Evolutionary conservation across 2,113 vertebrate species (phyloP).

Genomic region (rabbit (Oryctolagus cuniculus)): DNA sequence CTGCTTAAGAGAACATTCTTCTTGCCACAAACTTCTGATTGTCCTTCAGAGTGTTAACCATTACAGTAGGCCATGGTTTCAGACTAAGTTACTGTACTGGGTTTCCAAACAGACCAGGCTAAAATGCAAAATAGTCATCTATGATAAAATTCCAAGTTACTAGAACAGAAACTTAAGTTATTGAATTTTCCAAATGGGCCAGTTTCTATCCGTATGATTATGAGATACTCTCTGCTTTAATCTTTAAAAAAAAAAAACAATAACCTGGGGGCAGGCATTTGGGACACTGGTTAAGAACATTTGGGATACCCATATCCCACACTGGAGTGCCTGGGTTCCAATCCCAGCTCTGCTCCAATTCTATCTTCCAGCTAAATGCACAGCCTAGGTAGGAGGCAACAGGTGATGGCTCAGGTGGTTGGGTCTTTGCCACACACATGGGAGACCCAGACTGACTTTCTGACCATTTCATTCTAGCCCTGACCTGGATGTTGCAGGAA

Average conservation of each 20-base stretch:
- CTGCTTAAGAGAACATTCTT: not conserved
- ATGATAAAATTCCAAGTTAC: not conserved
- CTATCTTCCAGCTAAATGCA: too few relatives aligned
- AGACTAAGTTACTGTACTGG: not conserved
- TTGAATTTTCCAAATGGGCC: not conserved
- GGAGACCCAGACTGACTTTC: too few relatives aligned
- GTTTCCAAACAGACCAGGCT: not conserved
- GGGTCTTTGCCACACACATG: too few relatives aligned
- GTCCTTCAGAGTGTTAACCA: not conserved
- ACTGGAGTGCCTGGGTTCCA: too few relatives aligned
- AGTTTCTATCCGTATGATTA: not conserved
- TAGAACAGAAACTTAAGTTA: not conserved
- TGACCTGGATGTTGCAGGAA: too few relatives aligned
- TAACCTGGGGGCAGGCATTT: too few relatives aligned
- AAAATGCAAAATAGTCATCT: not conserved
- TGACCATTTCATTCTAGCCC: too few relatives aligned
- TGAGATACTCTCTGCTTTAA: not conserved
- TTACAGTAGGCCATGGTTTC: not conserved
- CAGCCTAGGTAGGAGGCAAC: too few relatives aligned
- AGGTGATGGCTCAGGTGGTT: too few relatives aligned
- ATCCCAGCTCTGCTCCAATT: too few relatives aligned
- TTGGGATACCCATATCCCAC: too few relatives aligned
- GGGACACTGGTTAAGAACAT: too few relatives aligned
- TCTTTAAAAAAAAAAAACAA: not conserved
- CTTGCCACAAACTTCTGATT: not conserved